A percentile compares a stretch with the other conserved stretches of the same genome.
Evolutionary conservation across 1,140 invertebrate genomes (phyloP).

Genomic region (Scaptomyza hsui): DNA sequence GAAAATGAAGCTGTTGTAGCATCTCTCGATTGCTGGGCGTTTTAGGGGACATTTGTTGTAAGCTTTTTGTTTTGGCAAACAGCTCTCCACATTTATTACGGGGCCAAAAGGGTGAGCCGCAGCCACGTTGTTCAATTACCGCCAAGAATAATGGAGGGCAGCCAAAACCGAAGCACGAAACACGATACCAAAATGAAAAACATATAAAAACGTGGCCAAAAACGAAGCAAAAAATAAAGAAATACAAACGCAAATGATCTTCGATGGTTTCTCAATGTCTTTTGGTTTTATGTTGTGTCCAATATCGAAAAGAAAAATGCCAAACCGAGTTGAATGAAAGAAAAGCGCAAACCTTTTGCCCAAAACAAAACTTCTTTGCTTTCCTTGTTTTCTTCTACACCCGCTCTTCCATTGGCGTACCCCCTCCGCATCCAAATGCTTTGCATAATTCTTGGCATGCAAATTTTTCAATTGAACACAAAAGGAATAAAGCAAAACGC

Average conservation of each 20-base stretch:
- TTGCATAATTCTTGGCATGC: slow-evolving; percentile 78
- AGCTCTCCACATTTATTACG: slow-evolving; percentile 65
- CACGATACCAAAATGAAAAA: slow-evolving; percentile 47
- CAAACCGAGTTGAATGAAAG: slow-evolving; percentile 18
- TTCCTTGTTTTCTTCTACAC: slow-evolving; percentile 52
- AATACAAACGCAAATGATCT: slow-evolving; percentile 61
- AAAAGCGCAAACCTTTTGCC: slow-evolving; percentile 61
- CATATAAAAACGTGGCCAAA: slow-evolving; percentile 28
- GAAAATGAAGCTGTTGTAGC: slow-evolving; percentile 70
- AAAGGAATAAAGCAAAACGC: slow-evolving; percentile 71
- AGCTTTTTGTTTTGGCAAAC: slow-evolving; percentile 58
- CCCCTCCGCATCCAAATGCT: slow-evolving; percentile 30
- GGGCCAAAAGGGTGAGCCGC: slow-evolving; percentile 40
- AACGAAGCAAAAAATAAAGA: slow-evolving; percentile 27
- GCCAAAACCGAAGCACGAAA: slow-evolving; percentile 50
- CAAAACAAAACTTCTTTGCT: slow-evolving; percentile 47
- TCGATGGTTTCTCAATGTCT: slow-evolving; percentile 56
- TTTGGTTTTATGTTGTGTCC: slow-evolving; percentile 43
- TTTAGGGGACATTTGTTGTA: slow-evolving; percentile 69
- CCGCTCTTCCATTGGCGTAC: slow-evolving; percentile 5
- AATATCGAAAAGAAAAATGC: slow-evolving; percentile 34
- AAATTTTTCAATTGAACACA: slow-evolving; percentile 77
- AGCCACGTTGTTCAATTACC: slow-evolving; percentile 76
- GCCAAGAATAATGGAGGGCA: slow-evolving; percentile 72
- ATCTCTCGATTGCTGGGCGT: slow-evolving; percentile 53